These are phyloP conservation scores for Oreochromis mossambicus DNA, from an alignment of 2,797 vertebrate genomes.

Conservation along the genomic window DNA sequence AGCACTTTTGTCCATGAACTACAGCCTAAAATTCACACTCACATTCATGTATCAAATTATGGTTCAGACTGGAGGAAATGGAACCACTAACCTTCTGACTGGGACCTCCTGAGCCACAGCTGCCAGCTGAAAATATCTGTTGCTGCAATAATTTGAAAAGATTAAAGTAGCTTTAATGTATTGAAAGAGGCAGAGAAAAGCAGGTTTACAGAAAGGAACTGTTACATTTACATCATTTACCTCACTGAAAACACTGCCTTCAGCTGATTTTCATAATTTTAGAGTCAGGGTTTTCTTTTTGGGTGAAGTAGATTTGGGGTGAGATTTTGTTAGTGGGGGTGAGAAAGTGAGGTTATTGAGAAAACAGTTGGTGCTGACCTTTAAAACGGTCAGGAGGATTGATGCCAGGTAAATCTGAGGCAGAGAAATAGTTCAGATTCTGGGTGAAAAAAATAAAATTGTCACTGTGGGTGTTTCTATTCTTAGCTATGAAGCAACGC, in stretches of 20 bases:
- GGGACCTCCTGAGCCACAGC: neutral
- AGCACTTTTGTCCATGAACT: neutral
- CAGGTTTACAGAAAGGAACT: neutral
- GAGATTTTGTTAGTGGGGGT: neutral
- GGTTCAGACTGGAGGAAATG: neutral
- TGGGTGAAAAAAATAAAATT: neutral
- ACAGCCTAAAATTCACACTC: neutral
- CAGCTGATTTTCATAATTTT: neutral
- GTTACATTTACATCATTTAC: neutral
- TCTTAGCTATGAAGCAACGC: neutral
- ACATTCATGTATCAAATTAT: neutral
- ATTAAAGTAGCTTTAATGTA: neutral
- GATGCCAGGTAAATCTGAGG: neutral
- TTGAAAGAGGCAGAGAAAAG: neutral
- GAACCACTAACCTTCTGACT: neutral
- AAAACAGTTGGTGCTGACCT: neutral
- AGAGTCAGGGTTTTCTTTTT: neutral
- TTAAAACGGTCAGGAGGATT: accelerated
- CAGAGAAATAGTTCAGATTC: accelerated
- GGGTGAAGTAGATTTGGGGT: neutral
- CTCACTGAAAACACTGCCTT: neutral
- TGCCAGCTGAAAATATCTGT: neutral
- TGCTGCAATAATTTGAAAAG: neutral
- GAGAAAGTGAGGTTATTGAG: neutral
- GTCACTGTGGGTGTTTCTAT: neutral